Evolutionary conservation across 2,797 vertebrate species (phyloP).

Genomic region (Alectoris magna): DNA sequence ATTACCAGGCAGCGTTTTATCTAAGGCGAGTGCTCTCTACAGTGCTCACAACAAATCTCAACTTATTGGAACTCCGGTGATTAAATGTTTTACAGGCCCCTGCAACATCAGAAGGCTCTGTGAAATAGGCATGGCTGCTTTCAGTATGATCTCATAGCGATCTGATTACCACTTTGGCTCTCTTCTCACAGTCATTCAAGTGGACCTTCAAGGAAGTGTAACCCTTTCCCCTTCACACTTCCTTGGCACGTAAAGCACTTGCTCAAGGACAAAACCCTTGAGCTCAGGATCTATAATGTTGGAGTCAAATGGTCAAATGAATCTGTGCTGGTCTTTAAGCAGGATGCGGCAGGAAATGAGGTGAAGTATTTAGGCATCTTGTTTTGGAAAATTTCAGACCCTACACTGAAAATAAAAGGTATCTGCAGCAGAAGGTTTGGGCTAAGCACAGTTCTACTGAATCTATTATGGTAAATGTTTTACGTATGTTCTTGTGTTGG

Average conservation of each 20-base stretch:
- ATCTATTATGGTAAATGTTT: neutral
- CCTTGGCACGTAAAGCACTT: conserved; percentile 20
- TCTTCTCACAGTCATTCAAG: conserved; percentile 39
- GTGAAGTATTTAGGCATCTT: neutral
- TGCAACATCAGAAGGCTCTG: conserved; percentile 61
- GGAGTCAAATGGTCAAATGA: neutral
- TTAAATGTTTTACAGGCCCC: conserved; percentile 68
- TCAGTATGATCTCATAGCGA: conserved; percentile 64
- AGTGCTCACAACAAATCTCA: conserved; percentile 67
- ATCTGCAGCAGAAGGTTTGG: neutral
- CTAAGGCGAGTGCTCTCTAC: conserved; percentile 45
- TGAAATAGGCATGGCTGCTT: conserved; percentile 63
- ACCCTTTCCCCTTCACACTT: conserved; percentile 51
- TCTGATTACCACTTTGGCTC: conserved; percentile 64
- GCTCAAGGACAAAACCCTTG: neutral
- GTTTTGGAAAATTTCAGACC: neutral
- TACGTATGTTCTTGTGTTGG: neutral
- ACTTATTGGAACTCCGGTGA: conserved; percentile 55
- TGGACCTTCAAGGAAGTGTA: conserved; percentile 54
- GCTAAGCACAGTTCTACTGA: neutral
- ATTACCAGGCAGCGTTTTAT: conserved; percentile 68
- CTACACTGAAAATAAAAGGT: conserved; percentile 3
- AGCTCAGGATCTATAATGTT: neutral
- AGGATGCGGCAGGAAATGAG: neutral
- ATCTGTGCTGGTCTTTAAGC: neutral